phyloP scores from a whole-genome alignment of 2,888 invertebrate species.

The Dynastes hyllus region DNA sequence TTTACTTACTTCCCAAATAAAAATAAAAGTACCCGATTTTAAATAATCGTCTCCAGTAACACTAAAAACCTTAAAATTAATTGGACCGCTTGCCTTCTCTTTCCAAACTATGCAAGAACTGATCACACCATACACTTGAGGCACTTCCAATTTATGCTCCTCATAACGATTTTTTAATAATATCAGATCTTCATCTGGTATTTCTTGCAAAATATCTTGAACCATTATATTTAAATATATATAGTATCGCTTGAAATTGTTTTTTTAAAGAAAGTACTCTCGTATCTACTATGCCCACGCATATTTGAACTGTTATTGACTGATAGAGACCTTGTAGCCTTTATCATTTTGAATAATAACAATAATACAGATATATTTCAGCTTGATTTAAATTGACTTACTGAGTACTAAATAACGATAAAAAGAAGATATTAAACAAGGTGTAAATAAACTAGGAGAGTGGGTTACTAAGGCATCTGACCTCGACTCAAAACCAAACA shows the following conservation, averaged over 20 bases:
- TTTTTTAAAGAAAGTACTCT: neutral
- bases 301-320: neutral
- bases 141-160: constrained; percentile 66
- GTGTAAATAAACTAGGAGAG: too few relatives aligned
- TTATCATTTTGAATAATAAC: neutral
- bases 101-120: constrained; percentile 68
- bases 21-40: constrained; percentile 25
- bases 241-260: neutral
- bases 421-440: too few relatives aligned
- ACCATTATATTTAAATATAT: neutral
- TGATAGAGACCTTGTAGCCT: neutral
- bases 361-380: too few relatives aligned
- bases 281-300: neutral
- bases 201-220: constrained; percentile 60
- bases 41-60: constrained; percentile 67
- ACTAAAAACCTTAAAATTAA: constrained; percentile 68
- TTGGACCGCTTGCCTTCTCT: constrained; percentile 54
- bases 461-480: too few relatives aligned
- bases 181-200: constrained; percentile 63
- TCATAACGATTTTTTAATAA: constrained; percentile 62
- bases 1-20: constrained; percentile 27
- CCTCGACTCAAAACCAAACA: too few relatives aligned
- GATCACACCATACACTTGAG: constrained; percentile 68
- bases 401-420: too few relatives aligned
- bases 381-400: too few relatives aligned